Conservation (phyloP, 2,113 vertebrate genomes). For the Ptychochromis oligacanthus region DNA sequence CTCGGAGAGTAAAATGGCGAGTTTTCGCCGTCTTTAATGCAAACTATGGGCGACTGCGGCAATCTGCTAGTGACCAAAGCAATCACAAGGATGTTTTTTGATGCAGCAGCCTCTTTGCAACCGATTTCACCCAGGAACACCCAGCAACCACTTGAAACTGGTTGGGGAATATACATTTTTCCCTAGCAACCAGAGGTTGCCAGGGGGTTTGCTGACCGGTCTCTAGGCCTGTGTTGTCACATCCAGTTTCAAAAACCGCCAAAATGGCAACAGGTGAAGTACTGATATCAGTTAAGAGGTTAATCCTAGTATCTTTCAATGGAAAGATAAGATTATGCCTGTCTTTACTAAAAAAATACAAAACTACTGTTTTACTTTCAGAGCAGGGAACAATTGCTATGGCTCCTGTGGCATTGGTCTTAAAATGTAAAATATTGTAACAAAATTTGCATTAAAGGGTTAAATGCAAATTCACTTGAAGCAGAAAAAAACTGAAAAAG, state of each 20-base stretch:
- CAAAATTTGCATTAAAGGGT: background rate
- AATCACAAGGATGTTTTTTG: accelerated
- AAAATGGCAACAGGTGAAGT: background rate
- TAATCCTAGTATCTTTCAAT: background rate
- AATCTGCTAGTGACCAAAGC: background rate
- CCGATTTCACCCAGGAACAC: background rate
- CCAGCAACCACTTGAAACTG: background rate
- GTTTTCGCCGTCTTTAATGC: too few species aligned
- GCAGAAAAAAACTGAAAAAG: background rate
- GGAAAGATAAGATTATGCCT: background rate
- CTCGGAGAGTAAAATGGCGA: too few species aligned
- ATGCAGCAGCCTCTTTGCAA: background rate
- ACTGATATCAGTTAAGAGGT: background rate
- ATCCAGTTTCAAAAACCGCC: background rate
- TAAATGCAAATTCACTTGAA: background rate
- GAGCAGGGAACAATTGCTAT: background rate
- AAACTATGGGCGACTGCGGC: background rate
- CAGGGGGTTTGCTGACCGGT: background rate
- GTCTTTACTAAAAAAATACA: background rate
- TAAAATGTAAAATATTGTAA: too few species aligned
- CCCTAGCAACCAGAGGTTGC: background rate
- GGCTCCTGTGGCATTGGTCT: background rate
- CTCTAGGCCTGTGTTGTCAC: background rate
- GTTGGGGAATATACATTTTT: background rate
- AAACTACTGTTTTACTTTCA: background rate